Conservation (phyloP, 1,140 invertebrate genomes). For the Diachasmimorpha longicaudata region DNA sequence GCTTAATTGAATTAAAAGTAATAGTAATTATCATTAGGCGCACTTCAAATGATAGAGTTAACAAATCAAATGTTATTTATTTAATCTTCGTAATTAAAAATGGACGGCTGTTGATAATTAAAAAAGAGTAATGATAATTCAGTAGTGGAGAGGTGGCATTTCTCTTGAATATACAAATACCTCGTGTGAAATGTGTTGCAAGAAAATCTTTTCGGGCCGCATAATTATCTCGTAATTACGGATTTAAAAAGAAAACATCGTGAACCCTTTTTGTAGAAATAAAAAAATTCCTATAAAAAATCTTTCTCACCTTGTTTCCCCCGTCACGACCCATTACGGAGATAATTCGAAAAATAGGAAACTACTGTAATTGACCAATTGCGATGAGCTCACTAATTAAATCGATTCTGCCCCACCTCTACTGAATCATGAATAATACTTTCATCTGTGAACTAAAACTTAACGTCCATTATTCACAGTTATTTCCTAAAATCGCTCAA, state of each 20-base stretch:
- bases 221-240: neutral
- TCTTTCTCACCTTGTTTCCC: too few species aligned
- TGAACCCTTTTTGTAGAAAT: neutral
- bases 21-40: conserved; percentile 46
- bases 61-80: neutral
- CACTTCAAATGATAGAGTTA: conserved; percentile 38
- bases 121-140: neutral
- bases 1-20: conserved; percentile 14
- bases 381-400: too few species aligned
- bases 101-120: neutral
- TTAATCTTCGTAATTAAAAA: neutral
- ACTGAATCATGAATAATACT: neutral
- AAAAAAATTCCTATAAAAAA: neutral
- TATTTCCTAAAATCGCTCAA: too few species aligned
- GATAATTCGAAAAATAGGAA: too few species aligned
- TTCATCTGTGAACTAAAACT: neutral
- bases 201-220: too few species aligned
- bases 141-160: neutral
- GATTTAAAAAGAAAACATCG: neutral
- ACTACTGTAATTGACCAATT: too few species aligned
- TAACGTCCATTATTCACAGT: too few species aligned
- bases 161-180: neutral
- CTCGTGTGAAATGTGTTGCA: too few species aligned
- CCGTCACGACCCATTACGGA: too few species aligned
- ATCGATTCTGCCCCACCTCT: too few species aligned